These are phyloP conservation scores for Capromys pilorides DNA, from an alignment of 2,797 vertebrate species.

Conservation along the genomic window DNA sequence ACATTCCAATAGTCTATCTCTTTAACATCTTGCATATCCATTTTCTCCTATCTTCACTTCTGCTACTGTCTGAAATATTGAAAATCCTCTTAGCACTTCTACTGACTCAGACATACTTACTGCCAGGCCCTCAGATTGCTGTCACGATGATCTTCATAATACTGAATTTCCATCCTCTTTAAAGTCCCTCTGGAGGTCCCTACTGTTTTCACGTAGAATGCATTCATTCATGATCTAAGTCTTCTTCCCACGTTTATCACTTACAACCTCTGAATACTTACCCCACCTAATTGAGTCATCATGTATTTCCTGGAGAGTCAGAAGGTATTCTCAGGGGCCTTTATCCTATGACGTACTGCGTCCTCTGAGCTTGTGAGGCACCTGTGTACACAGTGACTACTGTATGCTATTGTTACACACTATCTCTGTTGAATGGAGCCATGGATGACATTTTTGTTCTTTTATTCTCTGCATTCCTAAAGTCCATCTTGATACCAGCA, in stretches of 20 bases:
- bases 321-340: not conserved
- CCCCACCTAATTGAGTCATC: no score
- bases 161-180: not conserved
- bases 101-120: not conserved
- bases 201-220: not conserved
- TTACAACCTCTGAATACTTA: not conserved
- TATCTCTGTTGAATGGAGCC: fast-evolving
- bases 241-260: slow-evolving; percentile 21
- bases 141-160: not conserved
- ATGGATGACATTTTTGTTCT: not conserved
- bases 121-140: not conserved
- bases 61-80: not conserved
- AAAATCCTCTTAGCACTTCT: not conserved
- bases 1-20: not conserved
- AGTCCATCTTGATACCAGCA: not conserved
- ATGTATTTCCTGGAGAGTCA: slow-evolving; percentile 25
- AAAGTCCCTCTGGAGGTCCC: not conserved
- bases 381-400: fast-evolving
- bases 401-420: not conserved
- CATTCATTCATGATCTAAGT: not conserved
- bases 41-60: not conserved
- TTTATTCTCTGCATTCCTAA: slow-evolving; percentile 7
- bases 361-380: not conserved
- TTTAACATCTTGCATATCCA: not conserved
- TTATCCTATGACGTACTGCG: not conserved